A percentile compares a stretch with the other conserved stretches of the same genome.
Conservation (phyloP, 2,888 invertebrate genomes). For the Rotaria sp. region DNA sequence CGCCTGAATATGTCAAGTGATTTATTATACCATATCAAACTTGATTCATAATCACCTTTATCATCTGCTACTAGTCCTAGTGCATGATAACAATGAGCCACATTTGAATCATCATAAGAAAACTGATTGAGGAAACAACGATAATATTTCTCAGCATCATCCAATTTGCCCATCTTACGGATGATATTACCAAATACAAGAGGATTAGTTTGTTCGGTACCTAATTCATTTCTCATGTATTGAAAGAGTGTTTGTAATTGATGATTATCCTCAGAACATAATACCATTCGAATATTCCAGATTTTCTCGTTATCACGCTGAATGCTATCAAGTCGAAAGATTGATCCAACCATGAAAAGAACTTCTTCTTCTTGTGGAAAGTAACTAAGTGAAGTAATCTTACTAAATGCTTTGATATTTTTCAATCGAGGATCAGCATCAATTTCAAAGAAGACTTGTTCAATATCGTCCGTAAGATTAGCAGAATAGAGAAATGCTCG, state of each 20-base stretch:
- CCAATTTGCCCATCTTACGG: not conserved
- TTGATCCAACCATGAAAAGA: not conserved
- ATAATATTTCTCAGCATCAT: not conserved
- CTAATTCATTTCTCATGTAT: not conserved
- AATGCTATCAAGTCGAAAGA: not conserved
- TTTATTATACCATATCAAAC: not conserved
- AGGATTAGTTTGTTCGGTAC: not conserved
- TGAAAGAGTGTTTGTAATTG: not conserved
- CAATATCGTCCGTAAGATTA: not conserved
- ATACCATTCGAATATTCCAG: not conserved
- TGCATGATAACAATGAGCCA: not conserved
- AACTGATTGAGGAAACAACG: not conserved
- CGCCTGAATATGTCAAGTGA: not conserved
- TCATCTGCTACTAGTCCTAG: not conserved
- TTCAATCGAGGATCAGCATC: not conserved
- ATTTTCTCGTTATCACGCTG: not conserved
- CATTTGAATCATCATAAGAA: not conserved
- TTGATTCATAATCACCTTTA: not conserved
- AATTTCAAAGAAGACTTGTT: not conserved
- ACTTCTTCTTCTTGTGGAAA: not conserved
- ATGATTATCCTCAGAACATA: not conserved
- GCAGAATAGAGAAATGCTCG: no score
- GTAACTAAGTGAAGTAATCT: not conserved
- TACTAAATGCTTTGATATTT: not conserved
- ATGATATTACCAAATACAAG: not conserved